Evolutionary conservation across 92 coral and sea anemone species (phyloP).

Genomic region (Phenganax stokvisi): DNA sequence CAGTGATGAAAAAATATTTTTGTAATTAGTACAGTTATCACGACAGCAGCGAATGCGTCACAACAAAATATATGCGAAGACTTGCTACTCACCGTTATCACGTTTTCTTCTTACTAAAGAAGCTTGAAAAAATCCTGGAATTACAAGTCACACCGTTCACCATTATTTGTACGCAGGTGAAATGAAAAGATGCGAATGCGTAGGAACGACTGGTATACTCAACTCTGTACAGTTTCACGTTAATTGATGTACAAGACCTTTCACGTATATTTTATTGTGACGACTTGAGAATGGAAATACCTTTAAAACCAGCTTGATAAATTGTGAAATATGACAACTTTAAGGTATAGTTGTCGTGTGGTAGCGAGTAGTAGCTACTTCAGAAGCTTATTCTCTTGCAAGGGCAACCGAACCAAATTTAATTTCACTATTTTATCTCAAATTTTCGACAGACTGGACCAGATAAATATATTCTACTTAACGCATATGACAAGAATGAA

Average conservation of each 20-base stretch:
- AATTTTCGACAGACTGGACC: too few relatives aligned
- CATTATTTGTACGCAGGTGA: neutral
- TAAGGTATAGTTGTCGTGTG: neutral
- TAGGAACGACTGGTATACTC: neutral
- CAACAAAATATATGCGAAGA: conserved; percentile 12
- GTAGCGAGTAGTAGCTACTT: too few relatives aligned
- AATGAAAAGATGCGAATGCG: neutral
- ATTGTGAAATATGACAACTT: neutral
- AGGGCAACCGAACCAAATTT: too few relatives aligned
- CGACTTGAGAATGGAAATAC: neutral
- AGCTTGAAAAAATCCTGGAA: conserved; percentile 19
- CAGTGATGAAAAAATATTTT: neutral
- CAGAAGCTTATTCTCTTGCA: too few relatives aligned
- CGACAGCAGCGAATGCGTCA: conserved; percentile 10
- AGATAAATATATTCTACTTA: too few relatives aligned
- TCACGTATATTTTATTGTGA: conserved; percentile 8
- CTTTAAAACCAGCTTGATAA: neutral
- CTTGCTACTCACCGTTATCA: conserved; percentile 1
- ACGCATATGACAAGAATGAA: too few relatives aligned
- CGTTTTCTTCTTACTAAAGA: conserved; percentile 18
- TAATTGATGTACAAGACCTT: neutral
- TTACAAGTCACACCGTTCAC: conserved; percentile 9
- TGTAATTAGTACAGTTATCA: neutral
- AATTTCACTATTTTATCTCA: too few relatives aligned
- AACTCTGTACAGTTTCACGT: neutral